A percentile compares a stretch with the other conserved stretches of the same genome.
These are phyloP conservation scores for Macrocentrus cingulum DNA, from an alignment of 1,140 invertebrate genomes.

Conservation along the genomic window DNA sequence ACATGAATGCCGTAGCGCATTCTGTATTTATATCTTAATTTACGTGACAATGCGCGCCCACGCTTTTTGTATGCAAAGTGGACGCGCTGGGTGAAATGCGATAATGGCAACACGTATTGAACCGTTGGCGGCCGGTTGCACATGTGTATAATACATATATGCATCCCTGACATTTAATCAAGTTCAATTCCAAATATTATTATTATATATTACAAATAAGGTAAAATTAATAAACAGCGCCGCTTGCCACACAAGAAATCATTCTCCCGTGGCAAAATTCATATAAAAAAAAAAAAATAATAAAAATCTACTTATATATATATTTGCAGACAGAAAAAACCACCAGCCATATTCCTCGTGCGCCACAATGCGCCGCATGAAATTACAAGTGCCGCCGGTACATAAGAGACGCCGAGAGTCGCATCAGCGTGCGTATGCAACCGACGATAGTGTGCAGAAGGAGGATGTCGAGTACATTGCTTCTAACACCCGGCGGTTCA, in stretches of 20 bases:
- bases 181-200: no score
- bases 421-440: no score
- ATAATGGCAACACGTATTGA: conserved; percentile 27
- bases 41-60: conserved; percentile 31
- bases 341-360: conserved; percentile 19
- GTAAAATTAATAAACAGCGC: no score
- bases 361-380: conserved; percentile 28
- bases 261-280: no score
- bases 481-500: conserved; percentile 25
- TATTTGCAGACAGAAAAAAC: conserved; percentile 19
- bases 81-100: conserved; percentile 18
- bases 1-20: neutral
- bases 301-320: no score
- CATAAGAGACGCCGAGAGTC: neutral
- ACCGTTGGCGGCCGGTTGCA: no score
- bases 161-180: no score
- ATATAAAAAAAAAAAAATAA: no score
- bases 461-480: conserved; percentile 22
- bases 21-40: conserved; percentile 34
- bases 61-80: conserved; percentile 34
- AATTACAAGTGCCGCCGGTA: conserved; percentile 29
- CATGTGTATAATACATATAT: no score
- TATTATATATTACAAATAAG: no score
- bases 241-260: no score
- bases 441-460: no score